Evolutionary conservation across 2,113 vertebrate genomes (phyloP), one percentile per base, ranked within the genome.

Genomic region (Psettodes erumei): DNA sequence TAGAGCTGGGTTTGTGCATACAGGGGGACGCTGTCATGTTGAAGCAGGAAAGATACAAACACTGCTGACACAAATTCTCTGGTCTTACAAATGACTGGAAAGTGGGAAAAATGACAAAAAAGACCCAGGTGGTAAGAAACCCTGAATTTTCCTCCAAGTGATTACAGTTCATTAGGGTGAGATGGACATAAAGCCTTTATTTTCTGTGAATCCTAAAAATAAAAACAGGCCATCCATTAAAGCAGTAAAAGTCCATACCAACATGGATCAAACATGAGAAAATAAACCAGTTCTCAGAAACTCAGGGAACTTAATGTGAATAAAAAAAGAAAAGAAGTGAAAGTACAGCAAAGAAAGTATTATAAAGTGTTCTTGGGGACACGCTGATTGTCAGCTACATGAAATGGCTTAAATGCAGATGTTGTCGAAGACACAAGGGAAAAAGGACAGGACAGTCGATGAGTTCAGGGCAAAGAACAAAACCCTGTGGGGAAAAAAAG

Each of bases 381-480:
- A 78, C 13, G 45, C 18, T 72, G 87, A 91, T 88, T 87, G 87
- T 91, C 87, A 48, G 43, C 62, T 74, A 64, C 75, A 73, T 75
- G 8, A 82, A 71, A 53, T 30, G 61, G 50, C 21, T 71, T 9
- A 67, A 85, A 83, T 73, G 89, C 77, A 77, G 43, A 77, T 63
- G 70, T 69, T 45, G 30, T 77, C 42, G 27, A 69, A 11, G n/a
- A 27, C 10, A 28, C 28, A 69, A 33, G 59, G 9, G 62, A 47
- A 65, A 75, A n/a, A n/a, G n/a, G n/a, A 60, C 58, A 50, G 11
- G 18, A 55, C 19, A 21, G 50, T 60, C 4, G 51, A 48, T 8
- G 28, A 56, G 47, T 54, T 53, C 3, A 75, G 50, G 50, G 59
- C 5, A n/a, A 1, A 67, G 9, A 54, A 62, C 69, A 11, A 8